Evolutionary conservation across 2,113 vertebrate genomes (phyloP).

Genomic region (Entelurus aequoreus): DNA sequence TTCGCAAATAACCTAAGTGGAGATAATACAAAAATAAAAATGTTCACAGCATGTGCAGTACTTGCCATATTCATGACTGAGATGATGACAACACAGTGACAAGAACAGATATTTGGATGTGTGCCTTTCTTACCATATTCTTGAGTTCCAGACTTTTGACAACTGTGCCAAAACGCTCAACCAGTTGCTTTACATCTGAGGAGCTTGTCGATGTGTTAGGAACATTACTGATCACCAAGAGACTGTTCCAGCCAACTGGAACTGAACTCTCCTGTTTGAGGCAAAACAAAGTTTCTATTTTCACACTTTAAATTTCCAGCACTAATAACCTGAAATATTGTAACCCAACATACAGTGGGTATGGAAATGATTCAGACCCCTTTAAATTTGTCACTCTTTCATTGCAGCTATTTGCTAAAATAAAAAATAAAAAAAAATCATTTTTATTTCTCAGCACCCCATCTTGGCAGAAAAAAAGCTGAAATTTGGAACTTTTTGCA

Average conservation of each 20-base stretch:
- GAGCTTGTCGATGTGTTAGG: conserved; percentile 28
- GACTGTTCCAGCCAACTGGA: conserved; percentile 37
- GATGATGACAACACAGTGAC: conserved; percentile 11
- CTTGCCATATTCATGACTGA: conserved; percentile 51
- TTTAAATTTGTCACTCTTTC: too few species aligned
- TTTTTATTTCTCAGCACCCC: too few species aligned
- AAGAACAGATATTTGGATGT: background rate
- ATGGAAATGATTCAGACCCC: too few species aligned
- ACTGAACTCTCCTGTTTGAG: conserved; percentile 19
- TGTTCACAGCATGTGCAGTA: background rate
- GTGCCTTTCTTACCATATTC: conserved; percentile 36
- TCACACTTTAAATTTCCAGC: background rate
- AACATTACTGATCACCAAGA: conserved; percentile 62
- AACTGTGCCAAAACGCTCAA: conserved; percentile 57
- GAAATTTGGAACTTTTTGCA: too few species aligned
- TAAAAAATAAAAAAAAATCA: too few species aligned
- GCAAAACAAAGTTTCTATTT: background rate
- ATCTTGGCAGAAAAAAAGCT: too few species aligned
- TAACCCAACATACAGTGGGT: background rate
- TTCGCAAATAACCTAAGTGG: conserved; percentile 59
- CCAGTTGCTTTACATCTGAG: conserved; percentile 54
- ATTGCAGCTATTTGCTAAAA: too few species aligned
- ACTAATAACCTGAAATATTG: background rate
- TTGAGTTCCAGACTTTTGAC: conserved; percentile 51
- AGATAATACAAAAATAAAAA: background rate